Evolutionary conservation across 2,113 vertebrate species (phyloP).

Genomic region (Gadus macrocephalus): DNA sequence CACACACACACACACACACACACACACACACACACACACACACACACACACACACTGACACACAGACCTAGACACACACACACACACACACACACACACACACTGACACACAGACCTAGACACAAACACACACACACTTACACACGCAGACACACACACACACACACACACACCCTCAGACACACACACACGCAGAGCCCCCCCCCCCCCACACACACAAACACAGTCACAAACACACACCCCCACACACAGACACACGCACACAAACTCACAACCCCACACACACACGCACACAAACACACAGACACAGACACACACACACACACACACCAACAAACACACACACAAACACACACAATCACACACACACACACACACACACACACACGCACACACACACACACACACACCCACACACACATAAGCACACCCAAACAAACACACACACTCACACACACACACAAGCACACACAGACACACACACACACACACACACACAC

Average conservation of each 20-base stretch:
- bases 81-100: slow-evolving; percentile 7
- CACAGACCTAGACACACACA: slow-evolving; percentile 18
- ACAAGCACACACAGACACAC: slow-evolving; percentile 12
- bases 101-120: slow-evolving; percentile 12
- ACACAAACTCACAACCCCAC: not conserved
- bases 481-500: slow-evolving; percentile 16
- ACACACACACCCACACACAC: slow-evolving; percentile 1
- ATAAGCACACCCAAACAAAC: slow-evolving; percentile 6
- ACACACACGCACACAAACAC: not conserved
- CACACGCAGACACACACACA: not conserved
- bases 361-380: not conserved
- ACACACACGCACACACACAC: not conserved
- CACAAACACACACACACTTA: slow-evolving; percentile 26
- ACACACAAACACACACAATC: slow-evolving; percentile 24
- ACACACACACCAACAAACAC: slow-evolving; percentile 8
- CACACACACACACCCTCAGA: not conserved
- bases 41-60: slow-evolving; percentile 14
- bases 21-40: slow-evolving; percentile 6
- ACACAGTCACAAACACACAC: slow-evolving; percentile 23
- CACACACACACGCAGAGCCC: not conserved
- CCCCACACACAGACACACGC: not conserved
- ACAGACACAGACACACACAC: slow-evolving; percentile 1
- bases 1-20: not conserved
- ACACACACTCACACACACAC: slow-evolving; percentile 18
- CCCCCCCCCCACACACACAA: slow-evolving; percentile 3